phyloP scores from a whole-genome alignment of 2,888 invertebrate species.

The Phengaris arion region DNA sequence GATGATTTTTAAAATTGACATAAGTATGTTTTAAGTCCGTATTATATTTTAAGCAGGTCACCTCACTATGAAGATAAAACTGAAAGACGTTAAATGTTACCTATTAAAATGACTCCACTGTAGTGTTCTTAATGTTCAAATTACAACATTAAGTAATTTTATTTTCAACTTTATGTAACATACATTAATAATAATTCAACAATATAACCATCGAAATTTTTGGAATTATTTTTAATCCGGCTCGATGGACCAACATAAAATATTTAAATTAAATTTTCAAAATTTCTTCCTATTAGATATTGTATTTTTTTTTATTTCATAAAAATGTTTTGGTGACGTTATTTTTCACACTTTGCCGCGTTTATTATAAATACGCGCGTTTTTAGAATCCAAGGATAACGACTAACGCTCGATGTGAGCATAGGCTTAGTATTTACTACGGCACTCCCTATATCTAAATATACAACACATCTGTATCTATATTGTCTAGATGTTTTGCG shows the following conservation, averaged over 20 bases:
- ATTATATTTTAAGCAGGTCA: too few species aligned
- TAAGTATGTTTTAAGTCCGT: too few species aligned
- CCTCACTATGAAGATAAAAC: too few species aligned
- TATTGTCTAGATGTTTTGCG: constrained; percentile 12
- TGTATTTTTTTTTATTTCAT: too few species aligned
- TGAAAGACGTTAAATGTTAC: too few species aligned
- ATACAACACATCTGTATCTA: neutral
- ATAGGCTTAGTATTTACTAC: neutral
- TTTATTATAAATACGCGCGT: too few species aligned
- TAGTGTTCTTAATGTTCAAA: neutral
- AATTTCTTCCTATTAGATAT: neutral
- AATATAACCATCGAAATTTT: neutral
- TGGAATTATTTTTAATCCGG: neutral
- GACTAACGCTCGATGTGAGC: too few species aligned
- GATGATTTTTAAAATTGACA: too few species aligned
- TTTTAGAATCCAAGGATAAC: too few species aligned
- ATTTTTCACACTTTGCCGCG: neutral
- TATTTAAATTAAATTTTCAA: neutral
- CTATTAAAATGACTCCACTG: too few species aligned
- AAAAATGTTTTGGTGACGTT: neutral
- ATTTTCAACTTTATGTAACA: neutral
- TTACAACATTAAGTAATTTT: neutral
- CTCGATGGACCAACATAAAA: neutral
- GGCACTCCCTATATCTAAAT: constrained; percentile 13
- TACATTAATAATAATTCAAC: neutral